A percentile compares a stretch with the other conserved stretches of the same genome.
phyloP scores from a whole-genome alignment of 2,113 vertebrate genomes.

The Garra rufa region DNA sequence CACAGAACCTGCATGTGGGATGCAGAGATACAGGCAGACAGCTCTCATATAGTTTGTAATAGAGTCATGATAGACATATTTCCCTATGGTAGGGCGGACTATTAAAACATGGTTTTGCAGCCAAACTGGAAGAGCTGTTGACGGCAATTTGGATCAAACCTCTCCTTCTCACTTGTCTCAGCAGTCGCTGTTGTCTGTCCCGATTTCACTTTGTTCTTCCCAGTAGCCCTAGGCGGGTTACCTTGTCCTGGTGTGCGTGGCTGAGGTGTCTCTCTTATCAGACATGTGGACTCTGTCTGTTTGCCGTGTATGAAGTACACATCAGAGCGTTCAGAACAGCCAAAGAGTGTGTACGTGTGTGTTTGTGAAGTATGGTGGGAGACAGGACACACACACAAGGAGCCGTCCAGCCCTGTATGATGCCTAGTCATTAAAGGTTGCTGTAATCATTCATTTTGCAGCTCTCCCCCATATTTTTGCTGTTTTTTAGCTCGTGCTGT shows the following conservation, averaged over 20 bases:
- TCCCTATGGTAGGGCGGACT: neutral
- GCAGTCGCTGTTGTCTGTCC: neutral
- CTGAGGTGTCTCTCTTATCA: conserved; percentile 30
- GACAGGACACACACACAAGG: conserved; percentile 17
- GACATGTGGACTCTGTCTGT: conserved; percentile 39
- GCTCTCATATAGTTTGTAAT: neutral
- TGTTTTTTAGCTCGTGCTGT: conserved; percentile 33
- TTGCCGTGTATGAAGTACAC: conserved; percentile 40
- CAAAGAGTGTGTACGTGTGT: neutral
- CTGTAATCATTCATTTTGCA: conserved; percentile 50
- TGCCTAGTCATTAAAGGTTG: conserved; percentile 50
- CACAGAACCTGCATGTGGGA: neutral
- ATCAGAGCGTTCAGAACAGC: conserved; percentile 4
- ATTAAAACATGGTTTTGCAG: neutral
- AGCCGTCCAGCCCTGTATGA: conserved; percentile 11
- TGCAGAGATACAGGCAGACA: conserved; percentile 25
- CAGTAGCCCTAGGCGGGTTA: neutral
- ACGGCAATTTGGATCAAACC: neutral
- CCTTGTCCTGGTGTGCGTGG: neutral
- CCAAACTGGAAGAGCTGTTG: neutral
- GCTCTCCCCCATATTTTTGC: conserved; percentile 28
- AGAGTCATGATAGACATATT: neutral
- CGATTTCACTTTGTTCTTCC: neutral
- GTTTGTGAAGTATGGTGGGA: conserved; percentile 27
- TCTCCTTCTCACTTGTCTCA: neutral